Evolutionary conservation across 64 coral and sea anemone species (phyloP), one percentile per base, ranked within the genome.

Genomic region (Actinia equina): DNA sequence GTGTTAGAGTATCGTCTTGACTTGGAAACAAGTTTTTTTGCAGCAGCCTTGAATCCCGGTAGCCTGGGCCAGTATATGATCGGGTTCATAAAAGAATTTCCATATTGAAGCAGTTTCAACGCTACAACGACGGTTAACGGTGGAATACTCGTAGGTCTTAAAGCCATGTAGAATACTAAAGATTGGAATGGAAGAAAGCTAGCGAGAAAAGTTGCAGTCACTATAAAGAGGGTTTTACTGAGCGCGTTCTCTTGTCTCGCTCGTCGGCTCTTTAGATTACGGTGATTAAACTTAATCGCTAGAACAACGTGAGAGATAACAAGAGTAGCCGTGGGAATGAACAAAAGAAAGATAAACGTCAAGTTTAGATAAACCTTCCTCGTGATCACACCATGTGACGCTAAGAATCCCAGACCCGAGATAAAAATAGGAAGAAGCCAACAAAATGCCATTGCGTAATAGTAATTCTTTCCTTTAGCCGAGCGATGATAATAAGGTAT

Each of bases 21-120:
- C 30, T 60, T 63, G 0, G 27, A 85, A 30, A 85, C 26, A 42
- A 85, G 52, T 63, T 85, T 85, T 18, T 56, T 54, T 2, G 59
- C 83, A 17, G 83, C 83, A 8, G 14, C 83, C 25, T 85, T 85
- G 26, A 85, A 85, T 18, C 83, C 83, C 4, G 83, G 83, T 4
- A 85, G 56, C 26, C 83, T 85, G 17, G 83, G 83, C 83, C 83
- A 85, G 15, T 85, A 85, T 19, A 85, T 85, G 41, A 85, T 57
- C 11, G 83, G 83, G 16, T 85, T 85, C 83, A 85, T 85, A 26
- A 85, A 85, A 13, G 53, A 60, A 26, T 85, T 85, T 7, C 51
- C 83, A 30, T 85, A 85, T 62, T 85, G 83, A 27, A 85, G 59
- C 26, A 61, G 37, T 63, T 85, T 85, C 26, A 85, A 85, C 17